Base-by-base conservation (phyloP, 2,888 invertebrate species). In the Polyommatus iphigenia region DNA sequence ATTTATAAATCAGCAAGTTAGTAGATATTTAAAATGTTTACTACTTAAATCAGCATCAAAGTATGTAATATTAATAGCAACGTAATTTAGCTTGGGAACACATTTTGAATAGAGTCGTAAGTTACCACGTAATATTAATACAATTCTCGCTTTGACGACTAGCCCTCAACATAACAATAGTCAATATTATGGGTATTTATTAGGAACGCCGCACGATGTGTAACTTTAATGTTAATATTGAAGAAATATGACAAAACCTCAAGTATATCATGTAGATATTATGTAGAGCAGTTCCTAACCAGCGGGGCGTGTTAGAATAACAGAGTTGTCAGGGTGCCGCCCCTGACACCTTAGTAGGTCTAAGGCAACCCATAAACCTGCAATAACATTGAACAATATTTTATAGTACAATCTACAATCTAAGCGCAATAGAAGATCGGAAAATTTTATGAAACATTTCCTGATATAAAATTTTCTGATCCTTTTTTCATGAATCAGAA, bases 91-190 rank as follows among this genome's bases (percentile, higher is more conserved):
- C 29, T 29, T 67, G 67, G 13, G 67, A 29, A 67, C 4, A 67
- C 29, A 67, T 67, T 67, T 67, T 67, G 67, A 67, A 67, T 67
- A 67, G 29, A 13, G 15, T 29, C 15, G 15, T 67, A 67, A 67
- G 18, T 67, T 67, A 36, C 67, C 67, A 77, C 18, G 62, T 46
- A 62, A 67, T 18, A 46, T 24, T 32, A 46, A 67, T 67, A 46
- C 5, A 62, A 67, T 20, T 67, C n/a, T 7, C 15, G 15, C 46
- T 24, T 4, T 18, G 59, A 46, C 46, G 76, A 62, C 62, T 10
- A 20, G 59, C 3, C 24, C 29, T 29, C 15, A 15, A 67, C 15
- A 29, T 5, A 29, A 67, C 29, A 67, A 29, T 29, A 32, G 15
- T 29, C 29, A 67, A 67, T 67, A 67, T 13, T 67, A 15, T 67